These are phyloP conservation scores for Euzetes globulus DNA, from an alignment of 2,888 invertebrate species.

Conservation along the genomic window DNA sequence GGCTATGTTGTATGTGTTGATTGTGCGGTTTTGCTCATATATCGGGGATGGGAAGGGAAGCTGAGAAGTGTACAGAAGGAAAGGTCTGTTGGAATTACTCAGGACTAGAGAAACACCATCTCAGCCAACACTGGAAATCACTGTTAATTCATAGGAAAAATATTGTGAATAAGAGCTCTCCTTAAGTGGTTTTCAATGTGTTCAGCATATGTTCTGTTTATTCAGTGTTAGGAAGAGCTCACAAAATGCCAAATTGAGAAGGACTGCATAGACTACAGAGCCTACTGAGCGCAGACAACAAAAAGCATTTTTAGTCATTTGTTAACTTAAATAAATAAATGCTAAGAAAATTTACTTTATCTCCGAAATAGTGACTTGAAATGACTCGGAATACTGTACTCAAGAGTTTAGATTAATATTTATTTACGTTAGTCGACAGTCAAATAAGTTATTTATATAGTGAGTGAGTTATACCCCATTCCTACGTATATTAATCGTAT, in stretches of 20 bases:
- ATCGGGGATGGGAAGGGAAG: neutral
- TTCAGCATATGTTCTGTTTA: constrained; percentile 20
- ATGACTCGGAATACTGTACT: neutral
- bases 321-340: constrained; percentile 12
- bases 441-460: neutral
- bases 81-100: neutral
- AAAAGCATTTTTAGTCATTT: neutral
- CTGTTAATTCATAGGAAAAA: constrained; percentile 12
- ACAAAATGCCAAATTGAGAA: neutral
- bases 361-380: neutral
- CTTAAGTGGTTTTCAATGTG: constrained; percentile 24
- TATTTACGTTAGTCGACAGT: constrained; percentile 13
- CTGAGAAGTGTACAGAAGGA: neutral
- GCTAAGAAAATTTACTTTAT: constrained; percentile 11
- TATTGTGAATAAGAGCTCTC: neutral
- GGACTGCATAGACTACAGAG: no score
- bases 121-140: neutral
- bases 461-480: neutral
- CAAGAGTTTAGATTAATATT: constrained; percentile 1
- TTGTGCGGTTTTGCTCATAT: no score
- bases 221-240: neutral
- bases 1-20: no score
- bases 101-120: neutral
- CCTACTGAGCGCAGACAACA: neutral
- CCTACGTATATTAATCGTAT: no score